Evolutionary conservation across 2,888 invertebrate genomes (phyloP), one percentile per base, ranked within the genome.

Genomic region (Drosophila robusta): DNA sequence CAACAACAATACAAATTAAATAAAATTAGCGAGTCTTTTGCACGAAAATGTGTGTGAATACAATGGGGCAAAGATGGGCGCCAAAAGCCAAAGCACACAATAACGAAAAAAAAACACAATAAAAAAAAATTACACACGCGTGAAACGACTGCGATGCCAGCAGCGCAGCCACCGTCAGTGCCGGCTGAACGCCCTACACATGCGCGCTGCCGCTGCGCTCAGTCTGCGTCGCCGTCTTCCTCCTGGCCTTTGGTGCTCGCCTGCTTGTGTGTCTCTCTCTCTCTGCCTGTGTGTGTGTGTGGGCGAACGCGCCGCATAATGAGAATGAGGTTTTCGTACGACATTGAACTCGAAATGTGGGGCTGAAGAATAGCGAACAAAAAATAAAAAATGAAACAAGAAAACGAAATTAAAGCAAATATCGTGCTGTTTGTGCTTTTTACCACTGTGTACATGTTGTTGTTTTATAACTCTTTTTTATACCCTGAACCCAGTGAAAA

Each of bases 331-430:
- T 85, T 87, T 81, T 85, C 76, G 87, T 78, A 82, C 90, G 90
- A 88, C 90, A 90, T 90, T 90, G 90, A 90, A 90, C 90, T 90
- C 89, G 85, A 89, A 85, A 82, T 82, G 79, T 84, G 82, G 79
- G 82, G 77, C 70, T 70, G 62, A 67, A 70, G 64, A 73, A 70
- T 56, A 56, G 61, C 67, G 52, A 70, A 51, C 39, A 41, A 66
- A 71, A 55, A 39, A 49, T 1, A 66, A 64, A 51, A 44, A 44
- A 34, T 24, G 46, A 54, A 58, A 46, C 46, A 79, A 73, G 68
- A 78, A 75, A 78, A 73, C 50, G 63, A 78, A 71, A 78, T 60
- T 65, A 63, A 75, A 58, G 70, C 66, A 73, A 65, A 63, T 73
- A 54, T 76, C 63, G 72, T 71, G 72, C 55, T 67, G 67, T 42